Conservation (phyloP, 2,888 invertebrate species). For the Cancer borealis region DNA sequence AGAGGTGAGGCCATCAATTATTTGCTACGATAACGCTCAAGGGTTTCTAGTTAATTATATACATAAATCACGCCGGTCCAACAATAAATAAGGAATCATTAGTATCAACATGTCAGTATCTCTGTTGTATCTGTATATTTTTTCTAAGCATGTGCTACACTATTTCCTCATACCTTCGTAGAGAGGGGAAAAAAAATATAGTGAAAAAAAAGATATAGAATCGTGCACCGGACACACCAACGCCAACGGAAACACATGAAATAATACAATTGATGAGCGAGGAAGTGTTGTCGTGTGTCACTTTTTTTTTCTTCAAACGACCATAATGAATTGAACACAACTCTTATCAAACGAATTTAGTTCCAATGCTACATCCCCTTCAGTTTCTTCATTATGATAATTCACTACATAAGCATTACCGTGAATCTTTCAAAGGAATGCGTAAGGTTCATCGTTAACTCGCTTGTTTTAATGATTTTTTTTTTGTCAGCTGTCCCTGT, state of each 20-base stretch:
- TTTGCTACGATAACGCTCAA: neutral
- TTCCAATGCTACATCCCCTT: neutral
- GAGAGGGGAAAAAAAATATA: neutral
- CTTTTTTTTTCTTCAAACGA: neutral
- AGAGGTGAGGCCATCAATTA: slow-evolving; percentile 28
- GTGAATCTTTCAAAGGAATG: neutral
- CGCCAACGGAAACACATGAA: neutral
- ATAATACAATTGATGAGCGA: neutral
- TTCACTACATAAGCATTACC: neutral
- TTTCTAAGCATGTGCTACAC: neutral
- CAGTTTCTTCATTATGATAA: neutral
- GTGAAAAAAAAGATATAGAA: neutral
- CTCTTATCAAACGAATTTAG: neutral
- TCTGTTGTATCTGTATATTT: neutral
- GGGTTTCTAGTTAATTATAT: neutral
- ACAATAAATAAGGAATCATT: neutral
- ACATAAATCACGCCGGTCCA: neutral
- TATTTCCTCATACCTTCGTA: neutral
- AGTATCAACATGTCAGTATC: neutral
- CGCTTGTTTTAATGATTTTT: neutral
- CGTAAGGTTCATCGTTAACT: neutral
- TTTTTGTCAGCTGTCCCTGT: neutral
- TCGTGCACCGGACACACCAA: neutral
- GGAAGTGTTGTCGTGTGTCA: neutral
- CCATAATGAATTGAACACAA: neutral